phyloP scores from a whole-genome alignment of 2,113 vertebrate species.

The Penelope pileata region DNA sequence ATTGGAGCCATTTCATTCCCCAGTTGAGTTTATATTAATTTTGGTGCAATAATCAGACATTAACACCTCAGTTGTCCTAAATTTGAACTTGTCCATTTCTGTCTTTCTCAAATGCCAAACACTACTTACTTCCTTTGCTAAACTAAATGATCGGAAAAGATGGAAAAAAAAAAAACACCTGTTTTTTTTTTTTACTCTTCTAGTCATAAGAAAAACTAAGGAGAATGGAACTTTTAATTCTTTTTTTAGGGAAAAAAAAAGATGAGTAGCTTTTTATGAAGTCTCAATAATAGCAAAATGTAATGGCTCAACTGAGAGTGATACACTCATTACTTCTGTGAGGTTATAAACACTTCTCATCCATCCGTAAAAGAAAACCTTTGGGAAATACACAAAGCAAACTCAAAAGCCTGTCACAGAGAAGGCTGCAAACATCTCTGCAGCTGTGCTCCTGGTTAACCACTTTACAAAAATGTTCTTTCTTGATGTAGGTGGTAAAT shows the following conservation, averaged over 20 bases:
- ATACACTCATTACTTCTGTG: not conserved
- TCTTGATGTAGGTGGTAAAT: slow-evolving; percentile 72
- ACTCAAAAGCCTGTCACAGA: slow-evolving; percentile 35
- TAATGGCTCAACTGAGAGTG: not conserved
- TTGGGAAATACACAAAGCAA: slow-evolving; percentile 27
- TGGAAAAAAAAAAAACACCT: not conserved
- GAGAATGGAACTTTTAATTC: not conserved
- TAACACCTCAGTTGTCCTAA: not conserved
- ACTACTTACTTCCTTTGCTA: not conserved
- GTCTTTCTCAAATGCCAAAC: not conserved
- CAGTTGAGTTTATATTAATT: not conserved
- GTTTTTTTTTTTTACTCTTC: not conserved
- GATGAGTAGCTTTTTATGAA: not conserved
- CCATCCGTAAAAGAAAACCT: not conserved
- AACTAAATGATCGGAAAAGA: not conserved
- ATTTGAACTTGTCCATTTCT: not conserved
- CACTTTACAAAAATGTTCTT: slow-evolving; percentile 76
- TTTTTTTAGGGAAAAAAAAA: not conserved
- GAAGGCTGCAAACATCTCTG: slow-evolving; percentile 55
- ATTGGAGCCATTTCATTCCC: not conserved
- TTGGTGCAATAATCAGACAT: not conserved
- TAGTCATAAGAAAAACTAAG: not conserved
- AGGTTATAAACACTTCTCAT: slow-evolving; percentile 1
- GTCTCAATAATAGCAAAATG: not conserved
- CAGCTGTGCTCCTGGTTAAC: slow-evolving; percentile 79